A percentile compares a stretch with the other conserved stretches of the same genome.
Evolutionary conservation across 2,797 vertebrate species (phyloP).

Genomic region (Atherinosoma microstoma): DNA sequence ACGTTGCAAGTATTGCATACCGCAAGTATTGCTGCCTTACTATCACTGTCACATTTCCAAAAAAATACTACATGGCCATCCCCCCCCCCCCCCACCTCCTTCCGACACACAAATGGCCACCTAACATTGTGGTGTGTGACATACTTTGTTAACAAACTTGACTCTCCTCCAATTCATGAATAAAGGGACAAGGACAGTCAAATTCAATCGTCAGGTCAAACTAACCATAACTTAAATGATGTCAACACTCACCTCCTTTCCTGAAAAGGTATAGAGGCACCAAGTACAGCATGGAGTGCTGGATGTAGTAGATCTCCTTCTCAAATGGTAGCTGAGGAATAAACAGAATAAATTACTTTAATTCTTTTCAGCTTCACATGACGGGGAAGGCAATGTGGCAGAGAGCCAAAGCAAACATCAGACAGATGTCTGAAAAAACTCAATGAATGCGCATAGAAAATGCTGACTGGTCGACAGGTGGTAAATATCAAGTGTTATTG

Average conservation of each 20-base stretch:
- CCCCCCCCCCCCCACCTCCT: too few species aligned
- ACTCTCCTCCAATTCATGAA: background rate
- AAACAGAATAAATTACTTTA: constrained; percentile 24
- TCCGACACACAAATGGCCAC: too few species aligned
- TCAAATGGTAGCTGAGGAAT: constrained; percentile 93
- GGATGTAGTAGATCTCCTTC: constrained; percentile 97
- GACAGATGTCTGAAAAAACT: background rate
- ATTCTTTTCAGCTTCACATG: background rate
- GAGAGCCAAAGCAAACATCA: background rate
- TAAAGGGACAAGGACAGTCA: background rate
- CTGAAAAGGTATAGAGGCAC: constrained; percentile 96
- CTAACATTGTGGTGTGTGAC: too few species aligned
- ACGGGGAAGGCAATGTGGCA: background rate
- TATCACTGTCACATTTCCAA: too few species aligned
- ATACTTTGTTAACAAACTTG: too few species aligned
- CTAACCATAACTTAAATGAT: background rate
- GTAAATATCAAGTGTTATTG: background rate
- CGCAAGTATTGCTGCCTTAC: too few species aligned
- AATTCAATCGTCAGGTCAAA: background rate
- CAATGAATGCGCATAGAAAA: background rate
- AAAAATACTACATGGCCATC: too few species aligned
- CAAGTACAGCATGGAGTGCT: constrained; percentile 96
- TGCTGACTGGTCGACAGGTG: background rate
- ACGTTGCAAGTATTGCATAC: too few species aligned
- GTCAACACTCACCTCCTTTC: constrained; percentile 91